Percentiles rank a stretch among this genome's conserved stretches.
These are phyloP conservation scores for Chaetoderma sp. DNA, from an alignment of 2,888 invertebrate genomes.

Conservation along the genomic window DNA sequence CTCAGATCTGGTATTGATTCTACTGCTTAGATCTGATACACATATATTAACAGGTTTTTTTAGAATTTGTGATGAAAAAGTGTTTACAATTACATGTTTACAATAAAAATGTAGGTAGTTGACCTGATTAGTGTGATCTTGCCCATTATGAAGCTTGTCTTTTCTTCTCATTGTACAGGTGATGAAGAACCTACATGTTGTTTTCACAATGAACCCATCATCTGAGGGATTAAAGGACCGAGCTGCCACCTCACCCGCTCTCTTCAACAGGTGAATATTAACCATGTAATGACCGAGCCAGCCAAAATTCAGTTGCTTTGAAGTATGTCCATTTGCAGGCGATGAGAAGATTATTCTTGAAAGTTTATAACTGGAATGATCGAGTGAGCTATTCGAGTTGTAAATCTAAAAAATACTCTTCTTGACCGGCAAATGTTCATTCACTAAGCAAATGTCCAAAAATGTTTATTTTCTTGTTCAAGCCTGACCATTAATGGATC, in stretches of 20 bases:
- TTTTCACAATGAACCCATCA: slow-evolving; percentile 99
- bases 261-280: slow-evolving; percentile 86
- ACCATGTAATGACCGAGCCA: no score
- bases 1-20: no score
- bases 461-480: background rate
- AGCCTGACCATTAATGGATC: background rate
- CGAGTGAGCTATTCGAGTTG: background rate
- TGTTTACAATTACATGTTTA: background rate
- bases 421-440: no score
- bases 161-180: no score
- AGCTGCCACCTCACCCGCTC: slow-evolving; percentile 97
- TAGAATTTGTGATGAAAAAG: background rate
- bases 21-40: no score
- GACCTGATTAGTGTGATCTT: background rate
- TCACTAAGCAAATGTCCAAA: background rate
- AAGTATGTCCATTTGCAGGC: no score
- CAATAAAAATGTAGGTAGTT: background rate
- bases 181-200: slow-evolving; percentile 98
- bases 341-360: no score
- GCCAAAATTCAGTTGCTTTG: no score
- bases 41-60: background rate
- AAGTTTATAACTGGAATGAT: no score
- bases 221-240: slow-evolving; percentile 98
- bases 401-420: no score
- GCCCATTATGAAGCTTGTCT: no score